These are phyloP conservation scores for Steatornis caripensis DNA, from an alignment of 2,113 vertebrate genomes.

Conservation along the genomic window DNA sequence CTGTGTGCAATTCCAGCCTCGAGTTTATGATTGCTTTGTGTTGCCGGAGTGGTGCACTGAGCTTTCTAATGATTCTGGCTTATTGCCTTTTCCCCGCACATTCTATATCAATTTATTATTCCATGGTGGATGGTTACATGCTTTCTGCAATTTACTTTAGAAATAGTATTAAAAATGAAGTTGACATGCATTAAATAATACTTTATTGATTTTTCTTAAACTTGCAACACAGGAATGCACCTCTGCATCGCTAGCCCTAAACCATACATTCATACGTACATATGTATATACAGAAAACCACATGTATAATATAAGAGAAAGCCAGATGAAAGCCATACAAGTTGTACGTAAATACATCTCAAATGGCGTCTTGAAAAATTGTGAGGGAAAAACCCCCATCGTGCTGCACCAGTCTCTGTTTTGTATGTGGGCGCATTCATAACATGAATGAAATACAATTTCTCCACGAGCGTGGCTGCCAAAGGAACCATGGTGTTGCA, in stretches of 20 bases:
- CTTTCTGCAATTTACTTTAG: constrained; percentile 6
- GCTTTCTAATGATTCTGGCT: constrained; percentile 23
- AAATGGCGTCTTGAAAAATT: background rate
- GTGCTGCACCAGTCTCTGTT: background rate
- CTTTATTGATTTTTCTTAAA: constrained; percentile 30
- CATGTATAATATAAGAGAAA: background rate
- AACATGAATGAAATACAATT: background rate
- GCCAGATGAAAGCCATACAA: background rate
- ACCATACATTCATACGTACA: background rate
- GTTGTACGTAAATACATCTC: background rate
- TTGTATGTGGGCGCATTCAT: background rate
- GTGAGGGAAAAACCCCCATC: background rate
- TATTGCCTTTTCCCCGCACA: constrained; percentile 2
- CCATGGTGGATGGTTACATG: background rate
- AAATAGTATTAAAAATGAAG: constrained; percentile 40
- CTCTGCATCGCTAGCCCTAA: background rate
- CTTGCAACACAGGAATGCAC: background rate
- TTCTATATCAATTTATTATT: constrained; percentile 4
- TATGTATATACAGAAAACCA: background rate
- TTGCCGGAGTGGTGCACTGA: background rate
- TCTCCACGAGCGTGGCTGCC: background rate
- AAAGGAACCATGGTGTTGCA: background rate
- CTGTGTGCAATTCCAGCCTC: background rate
- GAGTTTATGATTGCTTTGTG: background rate
- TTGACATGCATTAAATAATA: background rate